phyloP scores from a whole-genome alignment of 2,888 invertebrate genomes.

The Sinotaia quadrata region DNA sequence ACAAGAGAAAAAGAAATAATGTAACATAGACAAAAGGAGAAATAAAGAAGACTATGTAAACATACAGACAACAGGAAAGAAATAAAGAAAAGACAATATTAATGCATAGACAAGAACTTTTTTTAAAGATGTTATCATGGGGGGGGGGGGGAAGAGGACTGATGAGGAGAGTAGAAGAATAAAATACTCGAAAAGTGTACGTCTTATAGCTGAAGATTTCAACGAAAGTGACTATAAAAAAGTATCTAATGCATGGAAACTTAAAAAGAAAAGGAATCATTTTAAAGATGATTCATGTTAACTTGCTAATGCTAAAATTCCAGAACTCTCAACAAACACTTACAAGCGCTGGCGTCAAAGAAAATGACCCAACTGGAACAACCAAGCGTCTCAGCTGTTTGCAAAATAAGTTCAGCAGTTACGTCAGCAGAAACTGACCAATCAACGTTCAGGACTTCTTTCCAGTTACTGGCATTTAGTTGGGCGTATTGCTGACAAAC shows the following conservation, averaged over 20 bases:
- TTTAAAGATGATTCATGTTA: no score
- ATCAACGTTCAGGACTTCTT: not conserved
- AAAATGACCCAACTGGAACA: slow-evolving; percentile 20
- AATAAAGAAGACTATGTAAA: not conserved
- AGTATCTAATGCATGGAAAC: no score
- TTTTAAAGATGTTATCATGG: no score
- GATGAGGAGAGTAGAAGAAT: no score
- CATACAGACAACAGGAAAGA: not conserved
- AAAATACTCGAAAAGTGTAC: no score
- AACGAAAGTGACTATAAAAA: no score
- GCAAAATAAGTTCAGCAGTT: slow-evolving; percentile 5
- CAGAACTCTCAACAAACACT: no score
- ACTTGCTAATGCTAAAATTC: no score
- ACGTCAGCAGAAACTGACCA: not conserved
- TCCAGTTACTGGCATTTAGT: not conserved
- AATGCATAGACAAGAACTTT: no score
- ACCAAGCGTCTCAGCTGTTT: not conserved
- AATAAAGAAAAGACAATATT: not conserved
- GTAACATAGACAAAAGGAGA: not conserved
- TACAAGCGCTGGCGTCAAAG: slow-evolving; percentile 9
- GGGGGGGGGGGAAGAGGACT: no score
- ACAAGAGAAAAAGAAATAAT: not conserved
- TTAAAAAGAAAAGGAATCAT: no score
- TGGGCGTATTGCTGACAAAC: slow-evolving; percentile 6
- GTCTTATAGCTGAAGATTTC: no score